A percentile compares a stretch with the other conserved stretches of the same genome.
These are phyloP conservation scores for Benitochromis conjunctus DNA, from an alignment of 2,113 vertebrate species.

Conservation along the genomic window DNA sequence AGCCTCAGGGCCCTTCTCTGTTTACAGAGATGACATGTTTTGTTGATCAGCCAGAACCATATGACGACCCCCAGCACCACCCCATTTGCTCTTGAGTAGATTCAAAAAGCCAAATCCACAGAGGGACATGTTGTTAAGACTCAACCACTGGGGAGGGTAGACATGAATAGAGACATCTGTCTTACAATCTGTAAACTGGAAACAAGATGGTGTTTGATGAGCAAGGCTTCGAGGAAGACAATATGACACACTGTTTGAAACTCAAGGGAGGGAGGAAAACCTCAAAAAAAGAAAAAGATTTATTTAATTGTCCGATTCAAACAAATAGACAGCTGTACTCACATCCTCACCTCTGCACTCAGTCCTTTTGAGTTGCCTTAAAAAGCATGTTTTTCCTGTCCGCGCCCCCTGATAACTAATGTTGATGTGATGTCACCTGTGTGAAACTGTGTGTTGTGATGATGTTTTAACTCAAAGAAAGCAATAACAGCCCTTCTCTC, in stretches of 20 bases:
- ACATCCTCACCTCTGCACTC: not conserved
- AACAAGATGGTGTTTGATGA: not conserved
- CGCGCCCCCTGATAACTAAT: constrained; percentile 8
- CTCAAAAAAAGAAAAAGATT: not conserved
- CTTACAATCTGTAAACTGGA: constrained; percentile 32
- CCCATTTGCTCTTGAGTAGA: not conserved
- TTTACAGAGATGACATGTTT: constrained; percentile 45
- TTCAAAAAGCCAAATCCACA: constrained; percentile 28
- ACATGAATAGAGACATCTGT: constrained; percentile 38
- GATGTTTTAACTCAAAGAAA: constrained; percentile 64
- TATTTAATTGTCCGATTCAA: not conserved
- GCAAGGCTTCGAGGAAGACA: not conserved
- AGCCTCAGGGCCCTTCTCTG: constrained; percentile 19
- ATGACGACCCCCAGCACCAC: constrained; percentile 6
- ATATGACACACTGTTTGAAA: not conserved
- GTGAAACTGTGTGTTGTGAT: constrained; percentile 43
- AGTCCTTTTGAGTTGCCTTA: not conserved
- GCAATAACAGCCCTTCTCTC: constrained; percentile 88
- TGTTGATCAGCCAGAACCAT: constrained; percentile 33
- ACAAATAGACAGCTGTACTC: not conserved
- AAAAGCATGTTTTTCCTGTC: constrained; percentile 17
- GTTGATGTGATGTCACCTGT: constrained; percentile 35
- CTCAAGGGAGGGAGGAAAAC: not conserved
- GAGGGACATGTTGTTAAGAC: constrained; percentile 21
- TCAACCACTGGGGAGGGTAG: not conserved